Evolutionary conservation across 2,797 vertebrate genomes (phyloP).

Genomic region (Odontamblyopus rebecca): DNA sequence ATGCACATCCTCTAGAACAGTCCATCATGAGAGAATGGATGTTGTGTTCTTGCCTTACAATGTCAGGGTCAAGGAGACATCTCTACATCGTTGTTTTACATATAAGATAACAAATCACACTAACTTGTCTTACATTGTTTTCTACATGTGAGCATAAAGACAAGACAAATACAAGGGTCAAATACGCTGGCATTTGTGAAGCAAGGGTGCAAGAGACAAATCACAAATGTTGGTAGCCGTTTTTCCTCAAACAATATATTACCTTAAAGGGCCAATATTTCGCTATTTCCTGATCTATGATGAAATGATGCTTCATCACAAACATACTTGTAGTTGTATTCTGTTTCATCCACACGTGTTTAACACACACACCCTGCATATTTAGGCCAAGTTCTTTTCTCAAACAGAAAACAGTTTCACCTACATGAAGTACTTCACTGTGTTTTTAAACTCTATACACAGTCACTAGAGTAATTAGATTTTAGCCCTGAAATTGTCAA

Average conservation of each 20-base stretch:
- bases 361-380: too few species aligned
- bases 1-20: not conserved
- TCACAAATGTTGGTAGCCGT: conserved; percentile 1
- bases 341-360: too few species aligned
- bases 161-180: not conserved
- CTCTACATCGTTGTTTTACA: conserved; percentile 2
- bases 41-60: not conserved
- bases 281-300: too few species aligned
- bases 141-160: not conserved
- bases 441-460: too few species aligned
- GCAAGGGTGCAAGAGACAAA: not conserved
- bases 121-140: not conserved
- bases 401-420: too few species aligned
- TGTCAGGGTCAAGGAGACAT: conserved; percentile 4
- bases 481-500: too few species aligned
- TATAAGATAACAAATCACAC: conserved; percentile 3
- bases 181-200: not conserved
- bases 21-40: conserved; percentile 2
- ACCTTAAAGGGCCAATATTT: not conserved
- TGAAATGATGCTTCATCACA: too few species aligned
- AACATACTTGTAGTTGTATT: too few species aligned
- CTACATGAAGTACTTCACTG: too few species aligned
- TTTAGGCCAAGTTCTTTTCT: too few species aligned
- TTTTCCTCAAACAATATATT: not conserved
- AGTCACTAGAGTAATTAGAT: too few species aligned